Evolutionary conservation across 2,113 vertebrate species (phyloP).

Genomic region (Lutjanus erythropterus): DNA sequence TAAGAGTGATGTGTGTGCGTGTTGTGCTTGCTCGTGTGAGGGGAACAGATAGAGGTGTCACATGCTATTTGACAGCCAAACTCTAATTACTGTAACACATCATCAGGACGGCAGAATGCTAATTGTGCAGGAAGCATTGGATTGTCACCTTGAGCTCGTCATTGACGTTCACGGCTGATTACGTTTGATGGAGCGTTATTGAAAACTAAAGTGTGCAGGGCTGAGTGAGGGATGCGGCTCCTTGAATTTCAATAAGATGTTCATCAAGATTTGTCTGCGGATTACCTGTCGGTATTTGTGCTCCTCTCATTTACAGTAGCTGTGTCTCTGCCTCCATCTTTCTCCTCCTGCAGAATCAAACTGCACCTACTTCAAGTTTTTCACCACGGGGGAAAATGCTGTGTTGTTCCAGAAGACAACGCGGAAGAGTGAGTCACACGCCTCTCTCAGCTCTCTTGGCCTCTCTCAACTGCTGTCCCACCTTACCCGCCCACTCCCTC

Average conservation of each 20-base stretch:
- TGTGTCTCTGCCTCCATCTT: background rate
- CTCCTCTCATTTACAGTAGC: background rate
- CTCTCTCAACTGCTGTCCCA: conserved; percentile 21
- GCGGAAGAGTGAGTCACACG: conserved; percentile 86
- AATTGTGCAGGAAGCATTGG: conserved; percentile 43
- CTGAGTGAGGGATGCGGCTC: background rate
- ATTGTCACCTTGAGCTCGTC: conserved; percentile 63
- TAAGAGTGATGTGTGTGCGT: conserved; percentile 47
- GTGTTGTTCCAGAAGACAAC: conserved; percentile 90
- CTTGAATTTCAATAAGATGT: conserved; percentile 47
- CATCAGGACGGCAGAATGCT: conserved; percentile 32
- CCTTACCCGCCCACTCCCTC: conserved; percentile 36
- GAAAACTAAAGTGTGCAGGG: conserved; percentile 17
- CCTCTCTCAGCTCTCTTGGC: conserved; percentile 2
- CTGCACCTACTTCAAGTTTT: conserved; percentile 93
- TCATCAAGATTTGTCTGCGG: conserved; percentile 12
- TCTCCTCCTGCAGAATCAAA: conserved; percentile 85
- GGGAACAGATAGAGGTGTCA: conserved; percentile 58
- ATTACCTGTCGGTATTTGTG: conserved; percentile 2
- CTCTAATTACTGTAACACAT: conserved; percentile 61
- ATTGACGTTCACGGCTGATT: conserved; percentile 59
- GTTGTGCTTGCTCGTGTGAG: conserved; percentile 8
- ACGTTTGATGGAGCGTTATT: conserved; percentile 55
- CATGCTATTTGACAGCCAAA: conserved; percentile 44
- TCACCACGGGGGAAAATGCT: conserved; percentile 89